Base-by-base conservation (phyloP, 2,888 invertebrate species). In the Himalopsyche anomala region DNA sequence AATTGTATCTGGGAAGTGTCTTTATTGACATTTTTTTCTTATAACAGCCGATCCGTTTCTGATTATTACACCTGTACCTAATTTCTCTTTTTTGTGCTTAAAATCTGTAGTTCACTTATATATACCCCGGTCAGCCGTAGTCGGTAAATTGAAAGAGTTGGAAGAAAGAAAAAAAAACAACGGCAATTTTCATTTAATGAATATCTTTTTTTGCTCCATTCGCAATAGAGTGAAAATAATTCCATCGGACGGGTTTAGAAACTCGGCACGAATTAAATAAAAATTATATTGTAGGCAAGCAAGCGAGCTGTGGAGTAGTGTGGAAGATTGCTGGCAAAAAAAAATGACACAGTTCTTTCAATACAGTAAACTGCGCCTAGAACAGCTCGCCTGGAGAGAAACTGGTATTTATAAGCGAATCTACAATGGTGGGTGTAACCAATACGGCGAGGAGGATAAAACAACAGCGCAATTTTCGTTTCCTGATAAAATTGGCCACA, bases 221-320 rank as follows among this genome's bases (percentile, higher is more conserved):
- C 62, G 62, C 28, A 28, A 28, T 8, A 11, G 6, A 62, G 51
- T 51, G 51, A 51, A 62, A 19, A 62, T 62, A 62, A 19, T 19
- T 19, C n/a, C 19, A n/a, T 8, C 19, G 28, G 62, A 28, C 28
- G 62, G 28, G 62, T 62, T 62, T 62, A 62, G 62, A 62, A 62
- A 62, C 62, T 62, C 62, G 62, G 62, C 62, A 62, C 62, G 62
- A 62, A 62, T 62, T 62, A 62, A 19, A 62, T 62, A 62, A 62
- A 62, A 62, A 19, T 62, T 62, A 62, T 28, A 19, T 62, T 62
- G 62, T 15, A 28, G 62, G 62, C 62, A 62, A 28, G 28, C 28
- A 2, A n/a, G n/a, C 19, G 51, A 51, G 51, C 51, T 15, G 51
- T 51, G 51, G 45, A 45, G 45, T 45, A n/a, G 62, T 62, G 62